Conservation (phyloP, 2,113 vertebrate species). For the Brachyistius frenatus region DNA sequence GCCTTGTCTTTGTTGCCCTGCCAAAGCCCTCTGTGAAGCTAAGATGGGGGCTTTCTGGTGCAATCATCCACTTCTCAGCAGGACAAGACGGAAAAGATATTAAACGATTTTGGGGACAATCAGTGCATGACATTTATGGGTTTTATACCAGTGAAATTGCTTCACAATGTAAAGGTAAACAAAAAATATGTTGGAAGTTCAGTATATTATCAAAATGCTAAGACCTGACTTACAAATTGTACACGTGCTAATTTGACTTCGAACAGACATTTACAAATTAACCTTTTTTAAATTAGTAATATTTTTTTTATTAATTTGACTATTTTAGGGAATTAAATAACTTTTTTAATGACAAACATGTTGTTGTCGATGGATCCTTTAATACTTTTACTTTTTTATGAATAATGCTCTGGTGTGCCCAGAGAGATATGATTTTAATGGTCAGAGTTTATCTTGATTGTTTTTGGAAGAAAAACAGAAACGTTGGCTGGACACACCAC, state of each 20-base stretch:
- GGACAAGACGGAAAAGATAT: conserved; percentile 40
- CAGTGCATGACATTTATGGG: conserved; percentile 14
- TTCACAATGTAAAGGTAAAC: not conserved
- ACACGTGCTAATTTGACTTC: too few species aligned
- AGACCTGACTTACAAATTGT: not conserved
- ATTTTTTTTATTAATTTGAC: too few species aligned
- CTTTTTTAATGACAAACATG: too few species aligned
- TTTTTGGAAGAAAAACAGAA: conserved; percentile 16
- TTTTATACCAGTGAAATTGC: conserved; percentile 9
- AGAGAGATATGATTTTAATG: not conserved
- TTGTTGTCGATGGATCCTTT: conserved; percentile 15
- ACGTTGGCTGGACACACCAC: conserved; percentile 3
- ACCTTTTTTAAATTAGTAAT: too few species aligned
- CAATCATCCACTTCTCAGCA: conserved; percentile 53
- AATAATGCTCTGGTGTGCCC: not conserved
- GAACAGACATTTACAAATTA: too few species aligned
- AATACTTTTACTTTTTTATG: conserved; percentile 8
- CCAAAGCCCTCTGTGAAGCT: conserved; percentile 66
- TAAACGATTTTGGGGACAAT: conserved; percentile 31
- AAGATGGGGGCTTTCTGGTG: conserved; percentile 46
- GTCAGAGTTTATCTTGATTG: not conserved
- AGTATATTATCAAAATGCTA: conserved; percentile 5
- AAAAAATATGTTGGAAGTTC: not conserved
- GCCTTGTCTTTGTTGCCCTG: conserved; percentile 59
- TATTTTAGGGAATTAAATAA: too few species aligned